Percentiles rank a stretch among this genome's conserved stretches.
Conservation (phyloP, 1,140 invertebrate species). For the Frieseomelitta varia region DNA sequence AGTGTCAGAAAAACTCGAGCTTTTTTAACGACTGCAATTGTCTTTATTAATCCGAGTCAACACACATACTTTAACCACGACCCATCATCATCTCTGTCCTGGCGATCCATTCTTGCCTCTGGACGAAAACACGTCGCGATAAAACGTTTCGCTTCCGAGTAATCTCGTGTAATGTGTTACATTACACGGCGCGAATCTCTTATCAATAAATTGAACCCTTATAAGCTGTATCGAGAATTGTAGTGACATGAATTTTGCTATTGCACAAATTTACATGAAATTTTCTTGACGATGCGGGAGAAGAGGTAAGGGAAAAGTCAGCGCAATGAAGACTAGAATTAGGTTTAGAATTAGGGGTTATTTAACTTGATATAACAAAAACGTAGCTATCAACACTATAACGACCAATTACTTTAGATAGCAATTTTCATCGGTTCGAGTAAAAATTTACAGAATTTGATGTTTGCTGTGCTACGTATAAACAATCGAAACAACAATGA, state of each 20-base stretch:
- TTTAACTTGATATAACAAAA: not conserved
- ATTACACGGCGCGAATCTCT: not conserved
- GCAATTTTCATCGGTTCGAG: no score
- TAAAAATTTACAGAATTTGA: no score
- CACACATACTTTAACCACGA: not conserved
- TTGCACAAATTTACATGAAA: not conserved
- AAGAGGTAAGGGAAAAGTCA: not conserved
- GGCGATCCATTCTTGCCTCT: not conserved
- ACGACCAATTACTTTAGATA: no score
- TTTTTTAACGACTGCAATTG: constrained; percentile 37
- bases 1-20: constrained; percentile 6
- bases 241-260: no score
- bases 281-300: not conserved
- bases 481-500: no score
- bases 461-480: no score
- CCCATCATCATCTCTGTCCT: not conserved
- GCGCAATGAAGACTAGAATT: not conserved
- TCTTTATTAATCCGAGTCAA: constrained; percentile 40
- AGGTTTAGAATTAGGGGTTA: no score
- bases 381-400: not conserved
- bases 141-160: not conserved
- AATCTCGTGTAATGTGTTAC: not conserved
- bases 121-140: constrained; percentile 10
- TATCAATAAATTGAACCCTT: not conserved
- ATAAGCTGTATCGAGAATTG: no score